Evolutionary conservation across 2,113 vertebrate species (phyloP).

Genomic region (Paedocypris sp.): DNA sequence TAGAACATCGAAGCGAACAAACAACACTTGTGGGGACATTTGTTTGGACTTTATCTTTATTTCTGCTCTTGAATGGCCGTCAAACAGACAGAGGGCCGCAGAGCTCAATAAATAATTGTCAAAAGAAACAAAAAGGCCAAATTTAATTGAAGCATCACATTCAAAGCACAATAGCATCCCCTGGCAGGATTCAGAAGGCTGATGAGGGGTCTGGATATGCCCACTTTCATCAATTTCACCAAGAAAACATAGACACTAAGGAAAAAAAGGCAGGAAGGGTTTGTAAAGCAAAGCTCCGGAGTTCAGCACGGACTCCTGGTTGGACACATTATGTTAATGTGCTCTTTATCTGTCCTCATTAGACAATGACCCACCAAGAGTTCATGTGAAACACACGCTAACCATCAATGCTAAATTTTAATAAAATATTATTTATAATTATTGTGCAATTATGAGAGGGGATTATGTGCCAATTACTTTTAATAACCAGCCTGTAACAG

Average conservation of each 20-base stretch:
- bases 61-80: background rate
- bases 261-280: background rate
- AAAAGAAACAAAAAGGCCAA: background rate
- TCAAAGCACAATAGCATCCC: slow-evolving; percentile 11
- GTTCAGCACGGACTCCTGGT: background rate
- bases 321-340: slow-evolving; percentile 21
- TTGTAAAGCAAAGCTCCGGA: background rate
- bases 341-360: slow-evolving; percentile 9
- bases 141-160: slow-evolving; percentile 1
- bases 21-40: too few species aligned
- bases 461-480: too few species aligned
- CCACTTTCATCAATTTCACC: background rate
- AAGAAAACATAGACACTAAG: background rate
- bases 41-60: too few species aligned
- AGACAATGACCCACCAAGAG: background rate
- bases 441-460: too few species aligned
- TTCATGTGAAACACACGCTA: background rate
- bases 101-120: background rate
- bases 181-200: background rate
- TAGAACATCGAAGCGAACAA: too few species aligned
- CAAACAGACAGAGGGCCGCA: background rate
- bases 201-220: background rate
- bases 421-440: too few species aligned
- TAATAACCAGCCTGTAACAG: too few species aligned
- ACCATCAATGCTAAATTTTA: too few species aligned